Percentiles rank a stretch among this genome's conserved stretches.
Evolutionary conservation across 2,888 invertebrate genomes (phyloP).

Genomic region (Conomelus anceps): DNA sequence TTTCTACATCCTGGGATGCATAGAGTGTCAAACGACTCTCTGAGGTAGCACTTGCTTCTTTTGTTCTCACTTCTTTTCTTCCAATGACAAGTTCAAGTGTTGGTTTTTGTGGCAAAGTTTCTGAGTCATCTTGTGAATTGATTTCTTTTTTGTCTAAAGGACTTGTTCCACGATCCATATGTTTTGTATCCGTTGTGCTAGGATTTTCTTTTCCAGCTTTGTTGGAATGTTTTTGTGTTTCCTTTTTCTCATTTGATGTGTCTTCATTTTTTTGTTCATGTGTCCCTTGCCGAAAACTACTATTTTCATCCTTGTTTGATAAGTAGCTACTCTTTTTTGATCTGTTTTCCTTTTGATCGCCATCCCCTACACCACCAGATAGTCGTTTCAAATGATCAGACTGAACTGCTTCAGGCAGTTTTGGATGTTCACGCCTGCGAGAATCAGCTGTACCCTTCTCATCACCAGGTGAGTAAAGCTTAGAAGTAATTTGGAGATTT

Average conservation of each 20-base stretch:
- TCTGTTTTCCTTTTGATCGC: conserved; percentile 45
- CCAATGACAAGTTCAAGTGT: conserved; percentile 49
- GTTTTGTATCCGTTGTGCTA: conserved; percentile 23
- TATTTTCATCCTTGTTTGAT: conserved; percentile 25
- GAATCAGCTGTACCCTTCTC: conserved; percentile 37
- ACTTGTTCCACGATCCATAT: conserved; percentile 37
- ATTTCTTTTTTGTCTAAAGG: conserved; percentile 35
- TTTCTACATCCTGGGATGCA: conserved; percentile 49
- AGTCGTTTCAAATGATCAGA: conserved; percentile 34
- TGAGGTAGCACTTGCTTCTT: conserved; percentile 47
- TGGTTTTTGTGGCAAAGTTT: conserved; percentile 31
- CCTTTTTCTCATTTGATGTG: conserved; percentile 6
- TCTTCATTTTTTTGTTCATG: conserved; percentile 12
- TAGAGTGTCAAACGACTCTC: conserved; percentile 49
- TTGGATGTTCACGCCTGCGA: conserved; percentile 36
- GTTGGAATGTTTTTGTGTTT: conserved; percentile 11
- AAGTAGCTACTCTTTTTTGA: conserved; percentile 17
- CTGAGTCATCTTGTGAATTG: background rate
- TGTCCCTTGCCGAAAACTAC: conserved; percentile 22
- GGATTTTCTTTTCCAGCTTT: conserved; percentile 17
- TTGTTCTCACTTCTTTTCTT: conserved; percentile 48
- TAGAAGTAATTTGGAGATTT: conserved; percentile 26
- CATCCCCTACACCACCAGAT: conserved; percentile 39
- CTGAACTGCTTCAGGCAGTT: conserved; percentile 32
- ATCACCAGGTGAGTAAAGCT: conserved; percentile 34